These are phyloP conservation scores for Anarrhichthys ocellatus DNA, from an alignment of 2,113 vertebrate species.

Conservation along the genomic window DNA sequence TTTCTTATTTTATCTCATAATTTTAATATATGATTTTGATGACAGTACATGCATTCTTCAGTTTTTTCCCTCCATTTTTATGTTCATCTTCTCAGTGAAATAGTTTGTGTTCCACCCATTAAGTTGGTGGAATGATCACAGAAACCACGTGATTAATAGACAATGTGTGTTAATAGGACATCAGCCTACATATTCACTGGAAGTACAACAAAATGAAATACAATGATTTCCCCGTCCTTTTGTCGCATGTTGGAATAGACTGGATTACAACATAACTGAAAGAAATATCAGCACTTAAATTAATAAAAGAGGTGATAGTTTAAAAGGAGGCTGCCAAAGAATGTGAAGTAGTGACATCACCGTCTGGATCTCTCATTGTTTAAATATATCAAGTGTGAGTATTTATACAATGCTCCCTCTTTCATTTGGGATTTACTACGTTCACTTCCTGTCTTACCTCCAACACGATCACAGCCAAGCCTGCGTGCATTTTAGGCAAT, in stretches of 20 bases:
- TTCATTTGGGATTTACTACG: constrained; percentile 40
- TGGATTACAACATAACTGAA: constrained; percentile 36
- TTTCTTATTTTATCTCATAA: too few relatives aligned
- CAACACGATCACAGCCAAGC: background rate
- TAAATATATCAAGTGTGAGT: constrained; percentile 38
- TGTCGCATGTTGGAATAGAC: background rate
- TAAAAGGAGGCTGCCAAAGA: constrained; percentile 30
- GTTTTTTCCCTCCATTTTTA: background rate
- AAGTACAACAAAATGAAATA: background rate
- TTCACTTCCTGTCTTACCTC: constrained; percentile 31
- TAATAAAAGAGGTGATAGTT: constrained; percentile 20
- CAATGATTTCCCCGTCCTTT: background rate
- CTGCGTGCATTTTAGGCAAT: background rate
- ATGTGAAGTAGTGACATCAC: constrained; percentile 49
- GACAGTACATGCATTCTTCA: background rate
- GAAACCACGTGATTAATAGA: background rate
- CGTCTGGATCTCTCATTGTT: constrained; percentile 32
- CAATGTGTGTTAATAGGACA: background rate
- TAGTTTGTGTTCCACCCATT: background rate
- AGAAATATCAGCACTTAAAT: constrained; percentile 34
- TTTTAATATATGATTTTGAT: background rate
- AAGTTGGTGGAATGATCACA: background rate
- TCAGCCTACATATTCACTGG: background rate
- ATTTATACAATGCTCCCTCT: constrained; percentile 28
- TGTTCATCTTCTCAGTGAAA: background rate